These are phyloP conservation scores for Polypedilum vanderplanki DNA, from an alignment of 1,140 invertebrate genomes.

Conservation along the genomic window DNA sequence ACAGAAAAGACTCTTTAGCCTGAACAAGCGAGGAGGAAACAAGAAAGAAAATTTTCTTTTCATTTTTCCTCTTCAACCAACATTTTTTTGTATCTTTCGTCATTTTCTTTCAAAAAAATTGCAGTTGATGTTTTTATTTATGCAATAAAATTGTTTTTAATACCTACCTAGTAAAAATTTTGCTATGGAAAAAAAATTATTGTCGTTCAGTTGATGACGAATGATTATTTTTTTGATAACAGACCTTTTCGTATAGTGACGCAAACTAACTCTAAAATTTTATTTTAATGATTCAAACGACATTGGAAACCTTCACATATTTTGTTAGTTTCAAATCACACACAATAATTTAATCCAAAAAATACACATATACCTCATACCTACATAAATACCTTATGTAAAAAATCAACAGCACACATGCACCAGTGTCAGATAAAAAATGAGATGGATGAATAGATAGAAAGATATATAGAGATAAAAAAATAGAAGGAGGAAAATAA, in stretches of 20 bases:
- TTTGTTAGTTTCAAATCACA: not conserved
- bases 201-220: not conserved
- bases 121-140: not conserved
- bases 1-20: constrained; percentile 1
- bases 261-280: not conserved
- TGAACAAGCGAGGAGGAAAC: not conserved
- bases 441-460: not conserved
- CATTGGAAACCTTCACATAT: constrained; percentile 17
- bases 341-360: not conserved
- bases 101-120: not conserved
- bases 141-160: not conserved
- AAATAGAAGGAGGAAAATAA: not conserved
- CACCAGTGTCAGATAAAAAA: not conserved
- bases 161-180: not conserved
- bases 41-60: not conserved
- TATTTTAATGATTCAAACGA: constrained; percentile 10
- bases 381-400: not conserved
- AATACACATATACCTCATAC: not conserved
- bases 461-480: not conserved
- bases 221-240: not conserved
- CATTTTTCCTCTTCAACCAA: constrained; percentile 3
- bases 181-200: not conserved
- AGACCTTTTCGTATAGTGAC: not conserved
- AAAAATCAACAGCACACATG: not conserved
- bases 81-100: not conserved